Base-by-base conservation (phyloP, 2,113 vertebrate species). In the Paramisgurnus dabryanus region DNA sequence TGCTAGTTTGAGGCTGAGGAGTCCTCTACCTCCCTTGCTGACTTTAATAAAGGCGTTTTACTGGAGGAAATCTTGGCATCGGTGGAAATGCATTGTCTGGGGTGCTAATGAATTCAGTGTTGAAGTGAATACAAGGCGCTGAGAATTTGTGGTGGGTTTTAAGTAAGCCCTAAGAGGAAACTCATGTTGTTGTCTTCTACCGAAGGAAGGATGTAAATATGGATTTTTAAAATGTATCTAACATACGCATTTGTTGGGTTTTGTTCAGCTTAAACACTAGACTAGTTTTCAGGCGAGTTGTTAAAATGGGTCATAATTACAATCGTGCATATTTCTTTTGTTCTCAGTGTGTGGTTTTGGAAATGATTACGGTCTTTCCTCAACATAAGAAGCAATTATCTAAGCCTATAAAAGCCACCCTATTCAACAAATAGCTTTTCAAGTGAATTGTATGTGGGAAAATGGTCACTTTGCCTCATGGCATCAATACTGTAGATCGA, bases 81-180 rank as follows among this genome's bases (percentile, higher is more conserved):
- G n/a, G n/a, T 57, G 34, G 17, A 57, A 57, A 41, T 40, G 69
- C 40, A 4, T 72, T 41, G 34, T 57, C 50, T 57, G 50, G 17
- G 55, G 69, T 72, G 69, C 50, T 71, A 71, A 71, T 71, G 34
- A 41, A 58, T 58, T 41, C 69, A 57, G 53, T 58, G 69, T 58
- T 18, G 7, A 70, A 6, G 43, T 18, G 41, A 67, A 67, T 22
- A 5, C 34, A 57, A 41, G n/a, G 50, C 8, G 9, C 69, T 72
- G 50, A 41, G 69, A 72, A 58, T 57, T 7, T 57, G 17, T 57
- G 2, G 15, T 39, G 49, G 57, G 47, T 22, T 22, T 22, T 22
- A 22, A 22, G 22, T 22, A 22, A 22, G 22, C 39, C 8, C 6
- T n/a, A 1, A 57, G 3, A 13, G 55, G 15, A 2, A 71, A n/a